Base-by-base conservation (phyloP, 1,140 invertebrate species). In the Antheraea mylitta region DNA sequence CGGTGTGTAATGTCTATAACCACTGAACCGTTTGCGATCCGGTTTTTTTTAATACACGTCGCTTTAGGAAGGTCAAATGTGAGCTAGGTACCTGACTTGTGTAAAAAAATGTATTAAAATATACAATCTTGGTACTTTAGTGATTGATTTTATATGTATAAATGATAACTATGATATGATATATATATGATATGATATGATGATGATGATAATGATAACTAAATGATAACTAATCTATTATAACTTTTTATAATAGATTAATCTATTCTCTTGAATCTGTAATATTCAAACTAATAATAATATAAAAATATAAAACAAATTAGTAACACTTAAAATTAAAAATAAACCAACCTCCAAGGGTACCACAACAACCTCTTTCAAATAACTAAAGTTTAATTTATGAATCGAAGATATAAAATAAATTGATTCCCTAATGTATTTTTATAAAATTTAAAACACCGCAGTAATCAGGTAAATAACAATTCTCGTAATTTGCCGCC, bases 21-120 rank as follows among this genome's bases (percentile, higher is more conserved):
- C 22, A 36, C 7, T 58, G 66, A 60, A 66, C 64, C 58, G 65
- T 64, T 58, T 58, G 18, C 64, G 71, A 69, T 73, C 68, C 64
- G 72, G 68, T 73, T 70, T 69, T 68, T 30, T 67, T 70, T 38
- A 68, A 60, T 19, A 58, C 67, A 53, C 48, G 67, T 69, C 61
- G 42, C 36, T 60, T 13, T 30, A 48, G 37, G 72, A 73, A 73
- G 72, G 72, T 73, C 72, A 70, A 65, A 73, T 68, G 58, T 53
- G 63, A 66, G 60, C 30, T 61, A 61, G 18, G 45, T 53, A 53
- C 45, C 45, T 53, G 45, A 53, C 11, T 42, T 42, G 16, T 53
- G 45, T 53, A 53, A 53, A 53, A 48, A 53, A 16, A 53, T 42
- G 13, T 53, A 53, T 53, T 53, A 53, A 53, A 16, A 53, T 53